Percentiles rank a stretch among this genome's conserved stretches.
Evolutionary conservation across 2,113 vertebrate genomes (phyloP).

Genomic region (Bujurquina vittata): DNA sequence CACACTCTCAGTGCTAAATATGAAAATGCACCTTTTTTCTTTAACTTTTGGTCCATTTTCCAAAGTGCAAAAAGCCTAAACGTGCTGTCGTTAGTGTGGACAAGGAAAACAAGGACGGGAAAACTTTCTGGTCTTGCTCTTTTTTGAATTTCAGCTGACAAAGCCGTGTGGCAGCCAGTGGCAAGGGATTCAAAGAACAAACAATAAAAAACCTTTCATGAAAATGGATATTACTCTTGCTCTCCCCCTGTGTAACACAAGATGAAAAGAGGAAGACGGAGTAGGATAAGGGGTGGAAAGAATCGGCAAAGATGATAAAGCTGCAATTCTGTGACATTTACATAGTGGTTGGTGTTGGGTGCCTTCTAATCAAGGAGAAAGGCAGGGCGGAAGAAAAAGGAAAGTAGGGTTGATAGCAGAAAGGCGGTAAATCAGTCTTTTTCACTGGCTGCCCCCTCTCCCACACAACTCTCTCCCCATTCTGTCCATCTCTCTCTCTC

Average conservation of each 20-base stretch:
- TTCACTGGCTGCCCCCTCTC: slow-evolving; percentile 48
- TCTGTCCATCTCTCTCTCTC: slow-evolving; percentile 67
- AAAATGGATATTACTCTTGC: slow-evolving; percentile 71
- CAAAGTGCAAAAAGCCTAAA: neutral
- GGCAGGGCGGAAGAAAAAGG: slow-evolving; percentile 37
- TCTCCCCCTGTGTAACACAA: slow-evolving; percentile 69
- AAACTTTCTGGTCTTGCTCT: neutral
- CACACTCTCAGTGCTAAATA: neutral
- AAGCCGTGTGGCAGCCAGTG: neutral
- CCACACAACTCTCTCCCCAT: slow-evolving; percentile 45
- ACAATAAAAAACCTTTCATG: slow-evolving; percentile 54
- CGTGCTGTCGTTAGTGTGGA: neutral
- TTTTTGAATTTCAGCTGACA: neutral
- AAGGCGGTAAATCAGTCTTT: slow-evolving; percentile 76
- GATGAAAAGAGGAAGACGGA: slow-evolving; percentile 50
- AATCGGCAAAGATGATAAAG: slow-evolving; percentile 33
- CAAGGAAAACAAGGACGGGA: neutral
- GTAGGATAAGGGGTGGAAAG: slow-evolving; percentile 12
- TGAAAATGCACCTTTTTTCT: neutral
- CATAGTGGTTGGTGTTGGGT: slow-evolving; percentile 33
- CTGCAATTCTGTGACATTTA: slow-evolving; percentile 28
- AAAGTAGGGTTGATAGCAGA: slow-evolving; percentile 54
- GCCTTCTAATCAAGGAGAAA: slow-evolving; percentile 44
- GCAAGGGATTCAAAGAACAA: slow-evolving; percentile 30
- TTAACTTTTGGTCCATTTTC: neutral